phyloP scores from a whole-genome alignment of 2,113 vertebrate species.

The Picathartes gymnocephalus region DNA sequence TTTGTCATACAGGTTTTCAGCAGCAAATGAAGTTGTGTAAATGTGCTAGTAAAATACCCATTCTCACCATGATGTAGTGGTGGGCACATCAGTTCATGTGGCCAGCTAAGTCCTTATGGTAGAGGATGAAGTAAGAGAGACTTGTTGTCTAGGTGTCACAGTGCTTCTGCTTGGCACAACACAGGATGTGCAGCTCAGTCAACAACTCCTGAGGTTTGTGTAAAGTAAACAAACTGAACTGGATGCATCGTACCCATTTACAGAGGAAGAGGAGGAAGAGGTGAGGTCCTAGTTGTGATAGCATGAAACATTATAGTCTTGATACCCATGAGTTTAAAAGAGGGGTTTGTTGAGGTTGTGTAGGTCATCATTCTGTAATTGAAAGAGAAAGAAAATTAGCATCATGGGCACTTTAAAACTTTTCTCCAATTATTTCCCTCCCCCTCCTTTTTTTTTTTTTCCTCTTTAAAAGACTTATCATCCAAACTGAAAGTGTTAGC shows the following conservation, averaged over 20 bases:
- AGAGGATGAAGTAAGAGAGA: slow-evolving; percentile 71
- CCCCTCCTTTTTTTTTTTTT: background rate
- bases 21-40: slow-evolving; percentile 82
- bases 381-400: slow-evolving; percentile 48
- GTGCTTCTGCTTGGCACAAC: slow-evolving; percentile 82
- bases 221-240: slow-evolving; percentile 83
- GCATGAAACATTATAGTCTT: slow-evolving; percentile 75
- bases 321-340: slow-evolving; percentile 79
- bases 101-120: slow-evolving; percentile 71
- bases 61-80: slow-evolving; percentile 62
- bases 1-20: slow-evolving; percentile 79
- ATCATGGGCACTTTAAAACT: background rate
- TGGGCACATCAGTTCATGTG: slow-evolving; percentile 67
- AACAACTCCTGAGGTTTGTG: slow-evolving; percentile 84
- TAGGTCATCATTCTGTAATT: slow-evolving; percentile 80
- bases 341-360: slow-evolving; percentile 76
- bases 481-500: background rate
- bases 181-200: slow-evolving; percentile 80
- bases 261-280: slow-evolving; percentile 64
- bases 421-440: background rate
- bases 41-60: slow-evolving; percentile 70
- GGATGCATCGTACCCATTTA: slow-evolving; percentile 81
- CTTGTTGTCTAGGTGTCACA: slow-evolving; percentile 77
- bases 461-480: background rate
- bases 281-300: slow-evolving; percentile 83